Evolutionary conservation across 2,797 vertebrate species (phyloP), one percentile per base, ranked within the genome.

Genomic region (Pterois miles): DNA sequence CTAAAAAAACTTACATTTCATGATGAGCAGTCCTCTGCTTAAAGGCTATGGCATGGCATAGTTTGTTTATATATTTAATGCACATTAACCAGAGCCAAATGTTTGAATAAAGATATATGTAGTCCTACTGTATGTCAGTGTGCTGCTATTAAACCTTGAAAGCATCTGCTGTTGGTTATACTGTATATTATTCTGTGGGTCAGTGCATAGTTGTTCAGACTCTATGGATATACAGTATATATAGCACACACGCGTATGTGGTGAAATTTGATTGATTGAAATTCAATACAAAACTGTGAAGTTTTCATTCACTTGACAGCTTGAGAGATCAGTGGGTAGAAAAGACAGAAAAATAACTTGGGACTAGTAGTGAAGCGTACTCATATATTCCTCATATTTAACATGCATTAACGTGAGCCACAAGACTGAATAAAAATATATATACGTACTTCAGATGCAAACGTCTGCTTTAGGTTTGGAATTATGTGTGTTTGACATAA

Each of bases 401-500:
- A 72, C 31, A 43, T 74, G 36, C 29, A 56, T 18, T 29, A 46
- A 64, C 12, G 27, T 33, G 16, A 33, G 50, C 16, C 38, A 31
- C 46, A 59, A 70, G 52, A 33, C 8, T 74, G 36, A 48, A 66
- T 71, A 36, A 71, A 54, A 53, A 34, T n/a, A 3, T 48, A 38
- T 38, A 38, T 38, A 38, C 12, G 4, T 11, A n/a, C 65, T 70
- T 70, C 54, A 76, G 58, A 74, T 60, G 69, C 38, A 52, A 62
- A 69, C 68, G 0, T 66, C 75, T 70, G 60, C 71, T 75, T 74
- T 29, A 66, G 58, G 57, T 40, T 48, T 62, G 53, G 71, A 78
- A 71, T 84, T 77, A 65, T 73, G 54, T 72, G 50, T 23, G 65
- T 81, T 81, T 86, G 74, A 86, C 83, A 80, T 85, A 70, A 80